These are phyloP conservation scores for Alosa sapidissima DNA, from an alignment of 2,797 vertebrate species.

Conservation along the genomic window DNA sequence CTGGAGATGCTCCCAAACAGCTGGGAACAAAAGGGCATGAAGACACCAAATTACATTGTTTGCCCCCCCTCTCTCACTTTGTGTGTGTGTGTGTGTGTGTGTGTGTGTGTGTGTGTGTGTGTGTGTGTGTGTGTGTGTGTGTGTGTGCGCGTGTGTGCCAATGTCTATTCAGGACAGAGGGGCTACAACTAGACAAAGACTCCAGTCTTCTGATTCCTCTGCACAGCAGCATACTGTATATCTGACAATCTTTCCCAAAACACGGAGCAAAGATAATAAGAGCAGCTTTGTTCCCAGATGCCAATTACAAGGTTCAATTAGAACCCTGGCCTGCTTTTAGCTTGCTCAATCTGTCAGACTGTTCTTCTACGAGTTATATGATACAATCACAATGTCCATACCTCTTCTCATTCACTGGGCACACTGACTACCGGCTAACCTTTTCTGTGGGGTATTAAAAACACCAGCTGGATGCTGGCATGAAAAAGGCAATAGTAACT, in stretches of 20 bases:
- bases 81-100: slow-evolving; percentile 8
- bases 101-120: not conserved
- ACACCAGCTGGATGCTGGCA: no score
- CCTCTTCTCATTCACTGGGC: not conserved
- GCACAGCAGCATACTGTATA: not conserved
- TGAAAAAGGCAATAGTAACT: no score
- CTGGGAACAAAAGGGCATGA: not conserved
- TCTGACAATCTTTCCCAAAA: not conserved
- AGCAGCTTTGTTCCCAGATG: not conserved
- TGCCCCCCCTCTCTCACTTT: not conserved
- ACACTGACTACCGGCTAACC: no score
- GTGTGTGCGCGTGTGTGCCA: slow-evolving; percentile 14
- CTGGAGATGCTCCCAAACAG: not conserved
- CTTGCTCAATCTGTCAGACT: not conserved
- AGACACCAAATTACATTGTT: not conserved
- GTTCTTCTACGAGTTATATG: not conserved
- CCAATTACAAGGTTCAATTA: not conserved
- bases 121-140: slow-evolving; percentile 8
- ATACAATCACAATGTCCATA: not conserved
- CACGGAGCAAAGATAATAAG: not conserved
- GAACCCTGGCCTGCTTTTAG: not conserved
- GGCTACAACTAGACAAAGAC: not conserved
- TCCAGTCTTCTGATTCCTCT: not conserved
- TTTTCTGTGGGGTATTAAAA: no score
- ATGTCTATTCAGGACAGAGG: not conserved